Evolutionary conservation across 2,797 vertebrate genomes (phyloP).

Genomic region (Erpetoichthys calabaricus): DNA sequence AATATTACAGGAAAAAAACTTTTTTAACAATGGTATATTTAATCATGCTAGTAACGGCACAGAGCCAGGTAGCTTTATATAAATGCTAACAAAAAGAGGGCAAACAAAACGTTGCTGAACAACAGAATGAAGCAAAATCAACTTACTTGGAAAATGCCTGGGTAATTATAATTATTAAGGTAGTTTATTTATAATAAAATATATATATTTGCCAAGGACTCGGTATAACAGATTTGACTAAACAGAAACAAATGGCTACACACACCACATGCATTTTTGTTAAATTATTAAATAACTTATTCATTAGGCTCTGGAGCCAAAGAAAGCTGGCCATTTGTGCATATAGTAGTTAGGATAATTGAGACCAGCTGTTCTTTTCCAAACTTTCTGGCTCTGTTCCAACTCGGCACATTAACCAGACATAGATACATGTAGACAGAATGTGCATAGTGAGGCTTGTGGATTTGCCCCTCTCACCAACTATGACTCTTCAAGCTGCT

Average conservation of each 20-base stretch:
- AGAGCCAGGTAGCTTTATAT: neutral
- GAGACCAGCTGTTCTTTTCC: constrained; percentile 65
- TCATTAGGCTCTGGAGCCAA: constrained; percentile 42
- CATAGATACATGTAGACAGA: constrained; percentile 28
- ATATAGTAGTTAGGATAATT: constrained; percentile 51
- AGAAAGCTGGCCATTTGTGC: constrained; percentile 37
- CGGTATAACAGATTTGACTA: constrained; percentile 23
- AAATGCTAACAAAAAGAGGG: neutral
- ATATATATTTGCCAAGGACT: constrained; percentile 1
- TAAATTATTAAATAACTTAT: constrained; percentile 56
- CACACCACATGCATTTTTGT: constrained; percentile 34
- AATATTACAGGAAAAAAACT: constrained; percentile 6
- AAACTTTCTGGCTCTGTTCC: constrained; percentile 44
- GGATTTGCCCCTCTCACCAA: neutral
- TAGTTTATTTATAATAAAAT: neutral
- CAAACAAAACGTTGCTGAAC: too few species aligned
- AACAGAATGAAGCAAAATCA: neutral
- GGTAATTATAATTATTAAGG: constrained; percentile 4
- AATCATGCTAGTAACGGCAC: neutral
- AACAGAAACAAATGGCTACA: constrained; percentile 32
- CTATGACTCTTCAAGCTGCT: constrained; percentile 21
- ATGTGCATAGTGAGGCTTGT: constrained; percentile 2
- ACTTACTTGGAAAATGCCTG: neutral
- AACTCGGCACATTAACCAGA: constrained; percentile 36
- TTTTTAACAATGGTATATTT: neutral